A percentile compares a stretch with the other conserved stretches of the same genome.
phyloP scores from a whole-genome alignment of 2,888 invertebrate genomes.

The Ormia ochracea region DNA sequence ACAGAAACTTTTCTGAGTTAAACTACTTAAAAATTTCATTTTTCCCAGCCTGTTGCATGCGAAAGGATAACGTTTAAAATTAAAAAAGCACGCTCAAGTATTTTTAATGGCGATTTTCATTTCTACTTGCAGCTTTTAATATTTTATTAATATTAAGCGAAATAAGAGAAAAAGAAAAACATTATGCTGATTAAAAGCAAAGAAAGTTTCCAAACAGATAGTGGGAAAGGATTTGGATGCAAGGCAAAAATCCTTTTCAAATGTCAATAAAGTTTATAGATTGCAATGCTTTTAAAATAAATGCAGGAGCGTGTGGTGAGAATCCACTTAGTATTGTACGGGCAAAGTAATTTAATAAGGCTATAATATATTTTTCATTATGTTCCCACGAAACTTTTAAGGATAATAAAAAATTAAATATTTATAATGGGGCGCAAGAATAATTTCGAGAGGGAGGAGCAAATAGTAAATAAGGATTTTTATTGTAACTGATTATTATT shows the following conservation, averaged over 20 bases:
- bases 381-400: no score
- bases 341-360: no score
- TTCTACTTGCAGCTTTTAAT: slow-evolving; percentile 11
- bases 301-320: neutral
- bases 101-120: slow-evolving; percentile 5
- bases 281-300: slow-evolving; percentile 1
- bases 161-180: neutral
- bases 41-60: neutral
- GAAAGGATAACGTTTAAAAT: neutral
- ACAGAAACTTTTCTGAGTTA: neutral
- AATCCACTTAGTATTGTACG: neutral
- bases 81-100: neutral
- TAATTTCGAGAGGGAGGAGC: no score
- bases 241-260: neutral
- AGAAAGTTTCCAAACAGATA: neutral
- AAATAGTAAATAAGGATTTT: no score
- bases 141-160: neutral
- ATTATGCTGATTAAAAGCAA: neutral
- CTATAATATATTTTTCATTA: no score
- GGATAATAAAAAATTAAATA: no score
- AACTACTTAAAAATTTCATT: neutral
- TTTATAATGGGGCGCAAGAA: no score
- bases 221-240: neutral
- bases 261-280: slow-evolving; percentile 24
- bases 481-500: no score